phyloP scores from a whole-genome alignment of 2,797 vertebrate genomes.

The Gobio occitaniae region DNA sequence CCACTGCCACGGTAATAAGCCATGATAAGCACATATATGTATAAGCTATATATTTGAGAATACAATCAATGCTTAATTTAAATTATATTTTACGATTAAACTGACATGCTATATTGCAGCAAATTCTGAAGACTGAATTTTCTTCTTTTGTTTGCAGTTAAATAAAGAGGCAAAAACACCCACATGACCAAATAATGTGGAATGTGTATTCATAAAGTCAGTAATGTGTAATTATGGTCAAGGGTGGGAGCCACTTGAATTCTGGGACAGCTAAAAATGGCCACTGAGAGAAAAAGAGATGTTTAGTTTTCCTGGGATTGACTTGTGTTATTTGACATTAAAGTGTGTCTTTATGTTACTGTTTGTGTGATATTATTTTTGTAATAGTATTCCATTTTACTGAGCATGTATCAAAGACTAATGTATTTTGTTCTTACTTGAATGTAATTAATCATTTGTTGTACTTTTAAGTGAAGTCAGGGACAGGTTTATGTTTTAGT shows the following conservation, averaged over 20 bases:
- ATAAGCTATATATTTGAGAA: background rate
- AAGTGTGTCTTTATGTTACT: background rate
- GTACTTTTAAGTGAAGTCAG: background rate
- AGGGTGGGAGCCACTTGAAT: constrained; percentile 51
- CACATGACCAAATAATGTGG: constrained; percentile 28
- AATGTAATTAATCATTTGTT: background rate
- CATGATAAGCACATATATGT: background rate
- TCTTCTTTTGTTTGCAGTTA: background rate
- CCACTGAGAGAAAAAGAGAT: constrained; percentile 21
- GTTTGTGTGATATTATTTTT: background rate
- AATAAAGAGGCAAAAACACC: constrained; percentile 9
- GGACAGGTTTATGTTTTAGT: too few relatives aligned
- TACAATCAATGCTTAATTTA: background rate
- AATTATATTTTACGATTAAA: background rate
- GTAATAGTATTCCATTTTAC: background rate
- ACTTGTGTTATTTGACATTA: background rate
- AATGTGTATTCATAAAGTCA: constrained; percentile 35
- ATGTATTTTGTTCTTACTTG: background rate
- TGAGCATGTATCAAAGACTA: background rate
- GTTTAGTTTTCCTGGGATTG: background rate
- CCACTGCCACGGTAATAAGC: too few relatives aligned
- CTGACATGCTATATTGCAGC: background rate
- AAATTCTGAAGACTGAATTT: background rate
- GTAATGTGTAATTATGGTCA: constrained; percentile 56
- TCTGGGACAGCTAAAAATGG: constrained; percentile 52